These are phyloP conservation scores for Protaetia brevitarsis DNA, from an alignment of 1,140 invertebrate genomes.

Conservation along the genomic window DNA sequence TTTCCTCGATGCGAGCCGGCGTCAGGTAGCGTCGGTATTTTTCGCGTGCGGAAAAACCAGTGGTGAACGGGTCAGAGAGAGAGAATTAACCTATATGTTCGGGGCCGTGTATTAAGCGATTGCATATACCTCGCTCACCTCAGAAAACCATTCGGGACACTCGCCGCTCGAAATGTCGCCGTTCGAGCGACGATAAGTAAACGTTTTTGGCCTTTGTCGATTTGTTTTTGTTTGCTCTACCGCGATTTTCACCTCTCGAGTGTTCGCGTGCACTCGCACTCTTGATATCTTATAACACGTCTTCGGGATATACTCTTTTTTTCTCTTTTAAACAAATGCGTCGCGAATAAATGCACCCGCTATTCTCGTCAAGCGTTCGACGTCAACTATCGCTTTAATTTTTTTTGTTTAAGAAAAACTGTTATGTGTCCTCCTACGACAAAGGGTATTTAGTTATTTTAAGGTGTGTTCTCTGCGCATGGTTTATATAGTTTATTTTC, in stretches of 20 bases:
- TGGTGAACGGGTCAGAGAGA: not conserved
- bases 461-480: conserved; percentile 40
- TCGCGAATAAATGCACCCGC: not conserved
- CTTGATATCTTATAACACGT: too few species aligned
- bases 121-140: not conserved
- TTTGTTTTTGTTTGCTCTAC: too few species aligned
- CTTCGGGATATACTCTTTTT: too few species aligned
- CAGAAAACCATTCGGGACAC: not conserved
- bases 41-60: conserved; percentile 1
- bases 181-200: too few species aligned
- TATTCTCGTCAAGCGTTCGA: not conserved
- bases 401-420: conserved; percentile 6
- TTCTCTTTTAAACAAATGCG: too few species aligned
- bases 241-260: too few species aligned
- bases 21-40: not conserved
- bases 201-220: too few species aligned
- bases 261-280: too few species aligned
- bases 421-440: conserved; percentile 23
- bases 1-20: conserved; percentile 26
- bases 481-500: conserved; percentile 32
- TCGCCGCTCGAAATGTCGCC: not conserved
- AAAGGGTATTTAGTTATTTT: conserved; percentile 35
- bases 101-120: not conserved
- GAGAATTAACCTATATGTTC: conserved; percentile 31
- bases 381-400: not conserved